Evolutionary conservation across 2,888 invertebrate genomes (phyloP).

Genomic region (Papilio elwesi): DNA sequence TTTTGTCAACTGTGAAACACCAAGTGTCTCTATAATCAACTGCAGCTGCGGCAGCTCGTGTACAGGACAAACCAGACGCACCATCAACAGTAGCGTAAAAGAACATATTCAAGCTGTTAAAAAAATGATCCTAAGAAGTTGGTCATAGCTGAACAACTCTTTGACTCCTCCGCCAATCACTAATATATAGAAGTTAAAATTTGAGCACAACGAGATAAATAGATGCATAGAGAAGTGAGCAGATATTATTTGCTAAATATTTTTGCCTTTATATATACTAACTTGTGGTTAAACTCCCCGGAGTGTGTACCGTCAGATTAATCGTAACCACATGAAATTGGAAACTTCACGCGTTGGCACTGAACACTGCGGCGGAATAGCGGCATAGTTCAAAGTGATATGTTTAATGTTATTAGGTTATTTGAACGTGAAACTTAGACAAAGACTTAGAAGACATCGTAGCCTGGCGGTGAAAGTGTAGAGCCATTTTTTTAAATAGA

Average conservation of each 20-base stretch:
- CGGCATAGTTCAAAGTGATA: conserved; percentile 8
- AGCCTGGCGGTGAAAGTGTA: too few relatives aligned
- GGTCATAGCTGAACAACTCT: too few relatives aligned
- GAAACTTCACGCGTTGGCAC: conserved; percentile 33
- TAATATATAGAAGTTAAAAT: neutral
- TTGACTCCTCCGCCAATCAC: too few relatives aligned
- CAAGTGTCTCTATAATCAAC: too few relatives aligned
- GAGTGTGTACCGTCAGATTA: conserved; percentile 30
- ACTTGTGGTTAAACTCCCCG: conserved; percentile 21
- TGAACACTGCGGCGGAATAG: conserved; percentile 14
- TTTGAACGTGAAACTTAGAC: neutral
- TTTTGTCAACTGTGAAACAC: too few relatives aligned
- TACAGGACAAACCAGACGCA: too few relatives aligned
- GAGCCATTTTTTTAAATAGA: too few relatives aligned
- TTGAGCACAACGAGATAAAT: neutral
- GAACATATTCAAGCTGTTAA: too few relatives aligned
- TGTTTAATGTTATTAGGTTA: conserved; percentile 11
- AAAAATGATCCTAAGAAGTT: too few relatives aligned
- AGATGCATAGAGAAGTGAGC: neutral
- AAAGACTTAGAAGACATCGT: too few relatives aligned
- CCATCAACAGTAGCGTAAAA: too few relatives aligned
- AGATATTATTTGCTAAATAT: conserved; percentile 6
- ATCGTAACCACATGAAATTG: conserved; percentile 35
- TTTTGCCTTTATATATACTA: conserved; percentile 21
- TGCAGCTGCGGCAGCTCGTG: too few relatives aligned